Base-by-base conservation (phyloP, 2,888 invertebrate species). In the Drosophila nigricruria region DNA sequence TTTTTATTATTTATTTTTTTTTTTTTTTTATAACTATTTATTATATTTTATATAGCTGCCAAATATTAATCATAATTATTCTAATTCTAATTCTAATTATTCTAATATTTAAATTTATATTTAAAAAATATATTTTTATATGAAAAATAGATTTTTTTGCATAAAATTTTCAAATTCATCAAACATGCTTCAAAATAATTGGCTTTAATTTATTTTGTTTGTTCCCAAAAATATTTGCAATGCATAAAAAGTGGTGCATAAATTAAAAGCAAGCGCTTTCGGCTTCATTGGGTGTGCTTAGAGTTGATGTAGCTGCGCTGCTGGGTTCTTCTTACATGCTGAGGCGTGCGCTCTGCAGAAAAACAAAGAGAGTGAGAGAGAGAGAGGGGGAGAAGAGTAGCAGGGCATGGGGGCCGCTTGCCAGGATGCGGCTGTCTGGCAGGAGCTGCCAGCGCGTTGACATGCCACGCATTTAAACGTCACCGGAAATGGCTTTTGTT, bases 401-500 rank as follows among this genome's bases (percentile, higher is more conserved):
- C 2, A 9, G 36, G 25, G 53, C 25, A 25, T 34, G 50, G 50
- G 32, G 27, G 5, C 36, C 52, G 74, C 69, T 63, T 68, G 58
- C 79, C 89, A 84, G 84, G 84, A 84, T 84, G 79, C 84, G 64
- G 79, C 87, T 84, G 89, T 84, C 84, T 89, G 84, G 79, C 81
- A 80, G 77, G 50, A 79, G 78, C 87, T 84, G 81, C 77, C 81
- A 79, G 49, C 72, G 74, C 75, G 73, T 79, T 88, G 86, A 86
- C 88, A 88, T 85, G 90, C 85, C 73, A 86, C 89, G 86, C 86
- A 86, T 88, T 86, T 89, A 85, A 89, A 81, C 83, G 82, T 86
- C 81, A 82, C 90, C 90, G 90, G 90, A 91, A 90, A 84, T 88
- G 79, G 18, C 49, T 49, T 32, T 49, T 49, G 49, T 49, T 49